phyloP scores from a whole-genome alignment of 1,140 invertebrate species.

The Scaptodrosophila lebanonensis region DNA sequence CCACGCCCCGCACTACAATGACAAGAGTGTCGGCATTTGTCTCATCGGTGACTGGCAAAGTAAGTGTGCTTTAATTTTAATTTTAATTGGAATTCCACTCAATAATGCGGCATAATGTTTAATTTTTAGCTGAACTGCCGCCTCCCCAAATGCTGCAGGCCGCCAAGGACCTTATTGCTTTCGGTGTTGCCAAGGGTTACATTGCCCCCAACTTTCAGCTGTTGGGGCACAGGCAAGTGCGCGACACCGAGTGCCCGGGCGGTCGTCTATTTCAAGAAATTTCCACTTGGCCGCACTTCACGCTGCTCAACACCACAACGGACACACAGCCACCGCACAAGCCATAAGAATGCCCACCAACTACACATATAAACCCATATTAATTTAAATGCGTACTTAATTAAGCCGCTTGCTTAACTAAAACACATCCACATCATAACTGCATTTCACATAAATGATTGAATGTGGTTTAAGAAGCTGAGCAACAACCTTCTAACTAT shows the following conservation, averaged over 20 bases:
- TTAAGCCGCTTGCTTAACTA: too few species aligned
- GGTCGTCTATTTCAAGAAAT: constrained; percentile 81
- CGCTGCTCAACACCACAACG: constrained; percentile 17
- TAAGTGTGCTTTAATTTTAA: constrained; percentile 52
- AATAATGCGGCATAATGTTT: not conserved
- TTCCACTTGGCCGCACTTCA: constrained; percentile 82
- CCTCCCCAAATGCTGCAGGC: constrained; percentile 81
- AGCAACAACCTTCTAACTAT: too few species aligned
- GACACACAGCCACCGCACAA: constrained; percentile 3
- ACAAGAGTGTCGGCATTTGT: constrained; percentile 84
- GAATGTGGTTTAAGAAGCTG: too few species aligned
- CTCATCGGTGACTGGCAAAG: constrained; percentile 84
- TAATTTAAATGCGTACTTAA: too few species aligned
- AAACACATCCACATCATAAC: too few species aligned
- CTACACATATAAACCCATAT: too few species aligned
- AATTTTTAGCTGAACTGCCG: constrained; percentile 79
- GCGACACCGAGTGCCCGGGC: constrained; percentile 84
- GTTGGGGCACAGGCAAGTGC: constrained; percentile 83
- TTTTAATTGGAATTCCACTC: not conserved
- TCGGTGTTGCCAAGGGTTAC: constrained; percentile 80
- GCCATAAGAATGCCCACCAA: constrained; percentile 8
- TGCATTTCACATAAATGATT: too few species aligned
- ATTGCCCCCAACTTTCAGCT: constrained; percentile 82
- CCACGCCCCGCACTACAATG: constrained; percentile 84
- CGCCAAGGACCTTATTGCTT: constrained; percentile 80